Base-by-base conservation (phyloP, 2,888 invertebrate genomes). In the Rhingia campestris region DNA sequence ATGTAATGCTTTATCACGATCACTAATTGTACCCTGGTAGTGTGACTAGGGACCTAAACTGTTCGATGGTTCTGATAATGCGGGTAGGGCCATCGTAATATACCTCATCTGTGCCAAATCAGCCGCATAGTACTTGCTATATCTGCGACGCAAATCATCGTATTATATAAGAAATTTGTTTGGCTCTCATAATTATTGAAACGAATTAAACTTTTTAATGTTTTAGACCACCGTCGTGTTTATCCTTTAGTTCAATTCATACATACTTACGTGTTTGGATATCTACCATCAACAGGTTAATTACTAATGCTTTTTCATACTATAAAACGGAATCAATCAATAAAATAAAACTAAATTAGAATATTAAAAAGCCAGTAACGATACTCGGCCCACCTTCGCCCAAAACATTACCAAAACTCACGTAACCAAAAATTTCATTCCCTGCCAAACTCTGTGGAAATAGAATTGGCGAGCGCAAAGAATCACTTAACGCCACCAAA, bases 401-500 rank as follows among this genome's bases (percentile, higher is more conserved):
- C 37, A 63, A 59, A 59, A 14, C 2, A 6, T 45, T 12, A n/a
- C n/a, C 12, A 12, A 45, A 14, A 1, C n/a, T 45, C 22, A 47
- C 10, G 47, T 45, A 35, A 45, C 47, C 61, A 47, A 4, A 22
- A 9, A 6, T 12, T 35, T 12, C 33, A 14, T 30, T 5, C 14
- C 47, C 33, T 59, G 54, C 54, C 9, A 35, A 14, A 5, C 12
- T 10, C 9, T 32, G 56, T 64, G 51, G 53, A 75, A 75, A 81
- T 58, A 75, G 45, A 75, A 64, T 70, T 51, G 63, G 69, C 81
- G 39, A 80, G 33, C 61, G 49, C 47, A 67, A 74, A 63, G 41
- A 51, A 75, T 58, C 47, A 66, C 63, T 66, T 76, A 70, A 81
- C 81, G 66, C 70, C 67, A 61, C 59, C 54, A 76, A 39, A 53